phyloP scores from a whole-genome alignment of 2,113 vertebrate genomes.

The Microtus pennsylvanicus region DNA sequence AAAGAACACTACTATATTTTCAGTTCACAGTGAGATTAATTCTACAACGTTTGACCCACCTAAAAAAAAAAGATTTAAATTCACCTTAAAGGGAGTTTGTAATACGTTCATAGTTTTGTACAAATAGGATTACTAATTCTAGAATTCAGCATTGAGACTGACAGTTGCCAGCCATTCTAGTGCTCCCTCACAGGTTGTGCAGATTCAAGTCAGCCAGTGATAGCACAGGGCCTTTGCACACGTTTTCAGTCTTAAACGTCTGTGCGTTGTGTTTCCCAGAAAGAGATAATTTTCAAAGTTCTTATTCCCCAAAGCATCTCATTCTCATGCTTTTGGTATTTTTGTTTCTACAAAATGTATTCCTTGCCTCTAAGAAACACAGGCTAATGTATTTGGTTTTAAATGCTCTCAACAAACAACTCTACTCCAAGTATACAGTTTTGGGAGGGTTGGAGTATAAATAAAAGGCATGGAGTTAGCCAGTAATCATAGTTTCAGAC shows the following conservation, averaged over 20 bases:
- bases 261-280: neutral
- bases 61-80: constrained; percentile 56
- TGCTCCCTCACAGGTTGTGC: neutral
- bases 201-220: neutral
- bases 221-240: neutral
- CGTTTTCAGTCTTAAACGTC: neutral
- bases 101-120: neutral
- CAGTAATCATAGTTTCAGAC: neutral
- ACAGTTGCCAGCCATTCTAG: neutral
- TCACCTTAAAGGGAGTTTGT: neutral
- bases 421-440: neutral
- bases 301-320: neutral
- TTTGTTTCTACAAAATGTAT: neutral
- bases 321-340: neutral
- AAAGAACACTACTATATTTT: constrained; percentile 86
- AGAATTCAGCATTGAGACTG: neutral
- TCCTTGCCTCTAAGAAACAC: neutral
- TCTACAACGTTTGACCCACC: constrained; percentile 91
- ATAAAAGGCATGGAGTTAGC: neutral
- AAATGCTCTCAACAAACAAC: neutral
- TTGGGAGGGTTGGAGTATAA: neutral
- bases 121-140: neutral
- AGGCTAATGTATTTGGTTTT: constrained; percentile 30
- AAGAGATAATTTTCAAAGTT: constrained; percentile 4
- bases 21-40: constrained; percentile 92